These are phyloP conservation scores for Pterophyllum scalare DNA, from an alignment of 2,113 vertebrate genomes.

Conservation along the genomic window DNA sequence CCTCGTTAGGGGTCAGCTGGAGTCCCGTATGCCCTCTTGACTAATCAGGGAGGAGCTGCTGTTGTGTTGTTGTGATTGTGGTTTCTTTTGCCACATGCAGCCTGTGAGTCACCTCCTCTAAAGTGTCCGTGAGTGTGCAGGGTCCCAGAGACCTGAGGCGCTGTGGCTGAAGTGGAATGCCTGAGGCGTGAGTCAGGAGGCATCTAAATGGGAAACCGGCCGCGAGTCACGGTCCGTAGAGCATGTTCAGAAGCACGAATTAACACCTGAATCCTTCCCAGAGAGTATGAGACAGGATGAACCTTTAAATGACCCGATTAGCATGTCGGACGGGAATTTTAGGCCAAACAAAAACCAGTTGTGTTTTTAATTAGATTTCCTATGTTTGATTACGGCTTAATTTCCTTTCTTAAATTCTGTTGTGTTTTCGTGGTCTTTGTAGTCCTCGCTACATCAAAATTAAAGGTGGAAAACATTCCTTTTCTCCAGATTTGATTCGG, in stretches of 20 bases:
- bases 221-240: neutral
- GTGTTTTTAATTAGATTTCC: neutral
- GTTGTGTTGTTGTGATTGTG: neutral
- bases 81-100: conserved; percentile 1
- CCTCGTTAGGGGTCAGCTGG: conserved; percentile 4
- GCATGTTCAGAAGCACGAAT: neutral
- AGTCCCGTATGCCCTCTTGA: neutral
- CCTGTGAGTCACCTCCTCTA: neutral
- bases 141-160: neutral
- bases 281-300: neutral
- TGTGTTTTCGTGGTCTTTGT: neutral
- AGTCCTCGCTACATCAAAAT: neutral
- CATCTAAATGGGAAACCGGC: neutral
- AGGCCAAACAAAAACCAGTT: conserved; percentile 2
- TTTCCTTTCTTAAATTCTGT: neutral
- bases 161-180: neutral
- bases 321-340: neutral
- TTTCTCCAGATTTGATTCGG: neutral
- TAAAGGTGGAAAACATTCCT: neutral
- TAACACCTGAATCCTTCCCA: neutral
- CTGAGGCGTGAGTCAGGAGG: conserved; percentile 8
- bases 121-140: neutral
- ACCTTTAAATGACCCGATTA: neutral
- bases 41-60: conserved; percentile 18
- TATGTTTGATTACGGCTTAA: neutral